Evolutionary conservation across 2,113 vertebrate species (phyloP), one percentile per base, ranked within the genome.

Genomic region (Myotis brandtii): DNA sequence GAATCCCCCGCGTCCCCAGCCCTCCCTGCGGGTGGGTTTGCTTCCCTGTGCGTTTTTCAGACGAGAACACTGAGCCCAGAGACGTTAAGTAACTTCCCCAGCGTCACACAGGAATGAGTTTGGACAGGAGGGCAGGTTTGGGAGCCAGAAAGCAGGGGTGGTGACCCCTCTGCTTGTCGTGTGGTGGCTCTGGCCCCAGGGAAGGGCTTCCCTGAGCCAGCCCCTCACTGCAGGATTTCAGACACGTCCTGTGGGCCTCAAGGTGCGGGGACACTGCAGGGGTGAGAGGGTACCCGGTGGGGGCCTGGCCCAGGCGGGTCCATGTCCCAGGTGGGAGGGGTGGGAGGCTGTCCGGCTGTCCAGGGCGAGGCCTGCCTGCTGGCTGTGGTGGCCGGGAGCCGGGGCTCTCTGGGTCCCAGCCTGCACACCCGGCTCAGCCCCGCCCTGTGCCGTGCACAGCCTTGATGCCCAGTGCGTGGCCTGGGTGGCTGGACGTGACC

Each of bases 371-470:
- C 37, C 56, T 6, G 37, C 56, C 37, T 34, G 32, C 20, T 20
- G 17, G 7, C 30, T 1, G 25, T 18, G 52, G 2, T 0, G 6
- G n/a, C 21, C 2, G 0, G 25, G 20, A 59, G 32, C 52, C 3
- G 10, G 10, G 3, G 23, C 20, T 14, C 23, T 34, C 6, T 0
- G 11, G 46, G 4, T 43, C 40, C 54, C 1, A 3, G 64, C 17
- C n/a, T 1, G 5, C 17, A 0, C 52, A 1, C 14, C 25, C 40
- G 10, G 75, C 34, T 3, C 3, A 27, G 67, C 46, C 11, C n/a
- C 0, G 5, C 43, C 0, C 0, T 0, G 17, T 4, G 37, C 32
- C 13, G 23, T 0, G 3, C 17, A 5, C n/a, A 9, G 10, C 30
- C 27, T 11, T 0, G 37, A 1, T 0, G 86, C 25, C 0, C 5